Conservation (phyloP, 1,140 invertebrate genomes). For the Drosophila pruinosa region DNA sequence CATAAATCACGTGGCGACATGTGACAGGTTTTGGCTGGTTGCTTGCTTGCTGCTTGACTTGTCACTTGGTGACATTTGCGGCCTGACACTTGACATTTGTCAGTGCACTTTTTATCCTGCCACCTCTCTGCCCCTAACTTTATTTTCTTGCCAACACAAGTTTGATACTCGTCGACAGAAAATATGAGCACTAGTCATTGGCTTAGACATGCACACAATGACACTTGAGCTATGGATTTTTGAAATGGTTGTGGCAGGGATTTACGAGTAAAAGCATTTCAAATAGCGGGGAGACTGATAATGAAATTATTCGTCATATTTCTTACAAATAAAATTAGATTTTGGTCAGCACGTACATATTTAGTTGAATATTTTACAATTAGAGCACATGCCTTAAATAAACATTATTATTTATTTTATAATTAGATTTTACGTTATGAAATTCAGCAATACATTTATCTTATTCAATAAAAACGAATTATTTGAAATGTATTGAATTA, state of each 20-base stretch:
- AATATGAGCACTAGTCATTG: slow-evolving; percentile 35
- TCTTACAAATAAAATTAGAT: no score
- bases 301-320: no score
- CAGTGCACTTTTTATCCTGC: slow-evolving; percentile 40
- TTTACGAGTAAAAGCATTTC: slow-evolving; percentile 9
- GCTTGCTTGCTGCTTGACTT: slow-evolving; percentile 50
- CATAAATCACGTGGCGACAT: slow-evolving; percentile 61
- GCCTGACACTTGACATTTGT: slow-evolving; percentile 62
- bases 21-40: slow-evolving; percentile 59
- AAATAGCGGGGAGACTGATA: neutral
- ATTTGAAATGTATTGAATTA: neutral
- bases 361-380: no score
- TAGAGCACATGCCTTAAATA: neutral
- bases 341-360: neutral
- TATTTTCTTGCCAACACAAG: slow-evolving; percentile 9
- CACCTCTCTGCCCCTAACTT: neutral
- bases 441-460: neutral
- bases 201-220: slow-evolving; percentile 29
- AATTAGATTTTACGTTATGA: neutral
- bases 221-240: slow-evolving; percentile 4
- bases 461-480: neutral
- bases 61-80: slow-evolving; percentile 62
- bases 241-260: slow-evolving; percentile 10
- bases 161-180: neutral
- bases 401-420: neutral